Conservation (phyloP, 2,113 vertebrate species). For the Terrapene triunguis region DNA sequence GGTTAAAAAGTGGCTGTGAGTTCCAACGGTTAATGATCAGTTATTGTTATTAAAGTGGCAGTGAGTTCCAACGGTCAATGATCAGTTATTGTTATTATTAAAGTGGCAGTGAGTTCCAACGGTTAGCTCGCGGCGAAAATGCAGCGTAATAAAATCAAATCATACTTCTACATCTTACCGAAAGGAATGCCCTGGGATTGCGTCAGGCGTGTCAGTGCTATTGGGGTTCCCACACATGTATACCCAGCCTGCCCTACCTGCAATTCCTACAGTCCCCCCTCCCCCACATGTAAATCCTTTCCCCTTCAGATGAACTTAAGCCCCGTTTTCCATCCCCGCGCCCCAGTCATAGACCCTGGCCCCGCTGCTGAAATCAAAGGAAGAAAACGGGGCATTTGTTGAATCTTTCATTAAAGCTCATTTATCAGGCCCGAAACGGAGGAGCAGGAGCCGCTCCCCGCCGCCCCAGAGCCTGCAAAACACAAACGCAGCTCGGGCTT, state of each 20-base stretch:
- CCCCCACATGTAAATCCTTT: not conserved
- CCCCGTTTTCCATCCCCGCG: not conserved
- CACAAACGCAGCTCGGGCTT: not conserved
- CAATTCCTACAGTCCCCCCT: not conserved
- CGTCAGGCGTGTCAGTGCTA: not conserved
- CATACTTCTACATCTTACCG: no score
- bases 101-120: not conserved
- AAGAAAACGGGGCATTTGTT: not conserved
- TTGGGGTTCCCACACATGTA: not conserved
- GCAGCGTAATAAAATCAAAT: no score
- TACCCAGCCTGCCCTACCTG: not conserved
- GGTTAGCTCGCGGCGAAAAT: not conserved
- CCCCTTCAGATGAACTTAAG: not conserved
- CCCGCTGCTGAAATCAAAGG: not conserved
- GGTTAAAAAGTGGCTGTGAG: not conserved
- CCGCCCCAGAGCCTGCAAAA: no score
- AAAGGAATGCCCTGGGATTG: not conserved
- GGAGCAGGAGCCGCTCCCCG: no score
- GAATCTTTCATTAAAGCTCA: not conserved
- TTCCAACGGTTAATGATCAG: no score
- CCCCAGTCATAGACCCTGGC: not conserved
- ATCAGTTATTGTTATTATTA: no score
- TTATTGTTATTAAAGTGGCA: no score
- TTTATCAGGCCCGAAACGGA: not conserved
- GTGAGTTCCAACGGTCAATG: not conserved